Conservation (phyloP, 2,888 invertebrate genomes). For the Phalangium opilio region DNA sequence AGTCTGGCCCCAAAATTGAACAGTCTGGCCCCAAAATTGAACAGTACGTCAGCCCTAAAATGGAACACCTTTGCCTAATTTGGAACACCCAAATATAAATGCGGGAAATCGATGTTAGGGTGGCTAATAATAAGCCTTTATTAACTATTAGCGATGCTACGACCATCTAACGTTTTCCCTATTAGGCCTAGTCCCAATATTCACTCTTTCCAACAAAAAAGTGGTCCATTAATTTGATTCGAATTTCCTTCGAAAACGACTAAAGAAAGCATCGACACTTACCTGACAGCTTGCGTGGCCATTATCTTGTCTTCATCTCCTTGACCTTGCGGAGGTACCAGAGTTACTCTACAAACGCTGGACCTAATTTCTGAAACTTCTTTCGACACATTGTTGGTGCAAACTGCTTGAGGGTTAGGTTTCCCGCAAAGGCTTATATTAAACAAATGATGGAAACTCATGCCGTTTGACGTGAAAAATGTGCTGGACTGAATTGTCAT, state of each 20-base stretch:
- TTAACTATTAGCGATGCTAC: no score
- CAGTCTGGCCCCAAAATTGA: no score
- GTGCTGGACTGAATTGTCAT: slow-evolving; percentile 31
- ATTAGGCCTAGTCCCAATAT: no score
- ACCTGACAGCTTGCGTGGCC: slow-evolving; percentile 21
- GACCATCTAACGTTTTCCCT: no score
- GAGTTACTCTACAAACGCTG: slow-evolving; percentile 31
- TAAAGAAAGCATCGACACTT: background rate
- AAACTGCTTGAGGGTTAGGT: slow-evolving; percentile 29
- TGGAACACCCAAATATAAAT: no score
- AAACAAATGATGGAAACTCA: slow-evolving; percentile 38
- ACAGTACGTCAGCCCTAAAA: no score
- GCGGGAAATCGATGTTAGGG: no score
- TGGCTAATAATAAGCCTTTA: no score
- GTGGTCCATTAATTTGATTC: background rate
- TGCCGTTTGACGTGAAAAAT: slow-evolving; percentile 36
- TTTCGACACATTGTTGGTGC: slow-evolving; percentile 33
- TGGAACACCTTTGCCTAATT: no score
- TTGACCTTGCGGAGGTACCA: slow-evolving; percentile 27
- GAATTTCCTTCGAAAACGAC: background rate
- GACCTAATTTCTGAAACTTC: slow-evolving; percentile 15
- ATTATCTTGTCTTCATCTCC: slow-evolving; percentile 18
- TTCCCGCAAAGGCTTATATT: slow-evolving; percentile 38
- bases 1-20: no score
- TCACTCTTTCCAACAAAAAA: no score